phyloP scores from a whole-genome alignment of 2,888 invertebrate species.

The Acronicta alni region DNA sequence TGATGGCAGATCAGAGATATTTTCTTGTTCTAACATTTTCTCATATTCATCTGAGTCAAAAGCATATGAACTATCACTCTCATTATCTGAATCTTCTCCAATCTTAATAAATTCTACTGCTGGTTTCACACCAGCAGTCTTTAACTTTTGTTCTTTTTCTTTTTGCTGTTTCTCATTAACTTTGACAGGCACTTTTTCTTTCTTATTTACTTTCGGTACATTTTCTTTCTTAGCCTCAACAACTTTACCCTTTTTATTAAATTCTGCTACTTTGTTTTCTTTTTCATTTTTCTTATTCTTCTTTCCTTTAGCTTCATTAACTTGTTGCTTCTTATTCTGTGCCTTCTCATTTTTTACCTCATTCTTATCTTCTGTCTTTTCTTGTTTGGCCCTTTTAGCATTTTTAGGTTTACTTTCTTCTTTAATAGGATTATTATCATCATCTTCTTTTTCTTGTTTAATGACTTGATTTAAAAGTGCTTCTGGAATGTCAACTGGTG shows the following conservation, averaged over 20 bases:
- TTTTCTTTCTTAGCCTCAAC: constrained; percentile 43
- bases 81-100: constrained; percentile 59
- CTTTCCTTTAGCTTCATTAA: constrained; percentile 35
- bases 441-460: constrained; percentile 48
- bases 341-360: constrained; percentile 30
- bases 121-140: constrained; percentile 69
- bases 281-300: constrained; percentile 38
- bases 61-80: constrained; percentile 72
- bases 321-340: constrained; percentile 14
- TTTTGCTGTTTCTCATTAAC: constrained; percentile 64
- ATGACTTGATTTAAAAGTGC: constrained; percentile 57
- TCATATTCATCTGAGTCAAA: constrained; percentile 84
- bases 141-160: constrained; percentile 67
- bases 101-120: constrained; percentile 73
- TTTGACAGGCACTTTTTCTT: constrained; percentile 33
- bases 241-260: constrained; percentile 19
- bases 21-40: constrained; percentile 67
- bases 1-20: constrained; percentile 30
- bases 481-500: constrained; percentile 85
- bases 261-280: constrained; percentile 43
- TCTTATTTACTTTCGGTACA: constrained; percentile 31
- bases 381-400: constrained; percentile 36
- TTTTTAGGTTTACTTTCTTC: constrained; percentile 36
- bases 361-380: constrained; percentile 29
- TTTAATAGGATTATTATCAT: constrained; percentile 40